Base-by-base conservation (phyloP, 1,140 invertebrate genomes). In the Drosophila azteca region DNA sequence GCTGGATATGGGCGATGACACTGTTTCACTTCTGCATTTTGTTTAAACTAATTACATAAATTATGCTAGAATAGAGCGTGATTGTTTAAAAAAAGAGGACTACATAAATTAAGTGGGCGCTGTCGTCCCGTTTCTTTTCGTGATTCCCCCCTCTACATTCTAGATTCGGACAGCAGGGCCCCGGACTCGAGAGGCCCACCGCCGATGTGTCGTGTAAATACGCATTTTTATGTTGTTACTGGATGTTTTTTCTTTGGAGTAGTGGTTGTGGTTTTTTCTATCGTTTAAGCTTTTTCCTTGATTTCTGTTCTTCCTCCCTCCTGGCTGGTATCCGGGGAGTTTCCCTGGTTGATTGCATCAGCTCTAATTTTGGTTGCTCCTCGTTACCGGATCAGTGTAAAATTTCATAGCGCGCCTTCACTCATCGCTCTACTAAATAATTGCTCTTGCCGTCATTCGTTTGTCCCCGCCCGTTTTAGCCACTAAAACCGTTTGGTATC, bases 241-340 rank as follows among this genome's bases (percentile, higher is more conserved):
- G 77, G 82, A 87, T 84, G 82, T 73, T 77, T 49, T 69, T 77
- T 84, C 82, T 84, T 84, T 84, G 82, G 81, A 81, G 81, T 39
- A 13, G 35, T 39, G 35, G 11, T 39, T 39, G 35, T 81, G 82
- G 60, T 77, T 68, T 53, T 61, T 35, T 60, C 43, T 61, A 45
- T 64, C 48, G 53, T 53, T 58, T 43, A 46, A 43, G 45, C 29
- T 48, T 13, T 13, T 43, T 45, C 64, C 59, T 65, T 61, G 45
- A 53, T 50, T 57, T 57, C 29, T 63, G 35, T 49, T 29, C 22
- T 31, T 52, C 26, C 5, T 26, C 20, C 44, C 35, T 13, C 35
- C 35, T 39, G 35, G 35, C 35, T 58, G 45, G 20, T 24, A 35
- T 60, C 7, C 39, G 59, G 41, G 62, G 41, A 26, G 41, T 45